phyloP scores from a whole-genome alignment of 2,113 vertebrate species.

The Alethe castanea region DNA sequence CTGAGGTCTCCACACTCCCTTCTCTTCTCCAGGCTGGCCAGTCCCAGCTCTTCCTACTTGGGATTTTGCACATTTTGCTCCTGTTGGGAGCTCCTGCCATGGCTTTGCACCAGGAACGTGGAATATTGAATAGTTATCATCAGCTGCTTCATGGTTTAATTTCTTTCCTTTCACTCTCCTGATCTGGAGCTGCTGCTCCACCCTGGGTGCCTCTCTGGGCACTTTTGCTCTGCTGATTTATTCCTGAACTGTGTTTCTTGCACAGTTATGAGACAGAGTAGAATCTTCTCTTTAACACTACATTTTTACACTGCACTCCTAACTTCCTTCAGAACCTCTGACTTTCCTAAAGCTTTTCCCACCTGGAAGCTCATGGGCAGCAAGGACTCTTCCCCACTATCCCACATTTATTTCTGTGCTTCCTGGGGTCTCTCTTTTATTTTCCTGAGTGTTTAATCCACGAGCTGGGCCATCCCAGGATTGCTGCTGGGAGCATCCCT shows the following conservation, averaged over 20 bases:
- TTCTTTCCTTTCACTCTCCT: not conserved
- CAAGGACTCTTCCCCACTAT: not conserved
- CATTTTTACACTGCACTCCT: not conserved
- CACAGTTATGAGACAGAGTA: not conserved
- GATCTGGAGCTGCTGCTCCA: not conserved
- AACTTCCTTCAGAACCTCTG: not conserved
- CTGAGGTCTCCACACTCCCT: not conserved
- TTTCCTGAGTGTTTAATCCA: not conserved
- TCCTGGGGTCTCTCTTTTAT: not conserved
- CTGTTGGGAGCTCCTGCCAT: not conserved
- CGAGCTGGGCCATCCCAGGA: not conserved
- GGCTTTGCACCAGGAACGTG: not conserved
- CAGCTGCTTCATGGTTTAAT: not conserved
- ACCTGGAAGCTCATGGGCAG: fast-evolving
- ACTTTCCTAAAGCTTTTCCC: not conserved
- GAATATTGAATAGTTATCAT: not conserved
- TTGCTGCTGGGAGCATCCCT: not conserved
- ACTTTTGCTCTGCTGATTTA: not conserved
- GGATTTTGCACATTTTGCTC: not conserved
- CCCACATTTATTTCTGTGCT: not conserved
- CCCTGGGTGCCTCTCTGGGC: not conserved
- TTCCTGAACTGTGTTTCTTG: not conserved
- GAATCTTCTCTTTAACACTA: not conserved
- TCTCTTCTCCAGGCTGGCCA: not conserved
- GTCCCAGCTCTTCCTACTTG: not conserved